phyloP scores from a whole-genome alignment of 2,888 invertebrate genomes.

The Callimorpha dominula region DNA sequence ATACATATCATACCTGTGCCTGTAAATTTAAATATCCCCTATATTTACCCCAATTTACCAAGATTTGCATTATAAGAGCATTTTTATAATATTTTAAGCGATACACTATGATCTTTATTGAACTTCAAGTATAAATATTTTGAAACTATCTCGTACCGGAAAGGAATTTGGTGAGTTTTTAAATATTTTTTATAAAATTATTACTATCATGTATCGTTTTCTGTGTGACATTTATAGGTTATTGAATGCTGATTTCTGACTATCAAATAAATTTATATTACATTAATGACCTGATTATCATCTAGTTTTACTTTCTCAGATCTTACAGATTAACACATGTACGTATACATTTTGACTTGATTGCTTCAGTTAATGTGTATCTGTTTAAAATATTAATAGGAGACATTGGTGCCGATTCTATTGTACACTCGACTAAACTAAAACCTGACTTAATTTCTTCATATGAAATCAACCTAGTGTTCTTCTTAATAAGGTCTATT shows the following conservation, averaged over 20 bases:
- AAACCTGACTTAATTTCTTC: too few relatives aligned
- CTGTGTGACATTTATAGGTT: background rate
- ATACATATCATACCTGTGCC: slow-evolving; percentile 85
- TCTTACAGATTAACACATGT: background rate
- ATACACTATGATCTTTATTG: slow-evolving; percentile 38
- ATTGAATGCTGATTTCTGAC: background rate
- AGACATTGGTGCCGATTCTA: too few relatives aligned
- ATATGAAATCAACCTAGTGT: too few relatives aligned
- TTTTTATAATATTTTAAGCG: slow-evolving; percentile 53
- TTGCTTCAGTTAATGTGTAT: background rate
- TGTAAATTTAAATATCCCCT: slow-evolving; percentile 68
- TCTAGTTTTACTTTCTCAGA: too few relatives aligned
- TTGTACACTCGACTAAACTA: too few relatives aligned
- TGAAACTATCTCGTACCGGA: slow-evolving; percentile 45
- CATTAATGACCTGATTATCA: too few relatives aligned
- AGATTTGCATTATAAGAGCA: slow-evolving; percentile 51
- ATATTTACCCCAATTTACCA: slow-evolving; percentile 60
- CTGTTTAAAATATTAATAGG: too few relatives aligned
- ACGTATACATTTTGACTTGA: background rate
- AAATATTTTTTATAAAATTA: background rate
- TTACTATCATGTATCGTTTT: background rate
- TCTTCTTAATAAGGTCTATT: too few relatives aligned
- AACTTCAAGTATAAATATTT: slow-evolving; percentile 38
- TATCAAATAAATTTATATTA: background rate
- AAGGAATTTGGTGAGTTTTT: slow-evolving; percentile 53